phyloP scores from a whole-genome alignment of 2,113 vertebrate species.

The Chunga burmeisteri region DNA sequence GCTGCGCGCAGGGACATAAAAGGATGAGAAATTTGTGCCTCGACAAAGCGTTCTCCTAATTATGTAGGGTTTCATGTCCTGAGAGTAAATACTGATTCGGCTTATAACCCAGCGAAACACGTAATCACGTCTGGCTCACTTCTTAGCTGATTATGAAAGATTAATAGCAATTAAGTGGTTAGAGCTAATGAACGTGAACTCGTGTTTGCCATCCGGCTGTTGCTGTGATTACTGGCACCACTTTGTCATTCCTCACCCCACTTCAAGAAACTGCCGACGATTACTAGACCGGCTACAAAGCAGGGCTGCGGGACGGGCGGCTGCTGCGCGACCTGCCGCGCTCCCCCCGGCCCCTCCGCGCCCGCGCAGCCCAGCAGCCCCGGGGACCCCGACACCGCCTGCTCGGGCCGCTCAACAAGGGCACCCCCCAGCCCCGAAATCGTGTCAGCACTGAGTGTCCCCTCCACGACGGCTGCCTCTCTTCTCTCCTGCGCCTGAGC shows the following conservation, averaged over 20 bases:
- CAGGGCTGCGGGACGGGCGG: neutral
- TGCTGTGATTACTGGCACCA: neutral
- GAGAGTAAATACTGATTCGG: neutral
- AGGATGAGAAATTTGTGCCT: neutral
- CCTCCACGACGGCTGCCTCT: neutral
- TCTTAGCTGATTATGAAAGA: neutral
- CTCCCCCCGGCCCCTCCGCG: neutral
- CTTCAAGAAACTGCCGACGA: neutral
- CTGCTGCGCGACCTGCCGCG: neutral
- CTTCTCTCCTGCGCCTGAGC: neutral
- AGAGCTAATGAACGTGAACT: neutral
- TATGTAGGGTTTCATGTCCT: neutral
- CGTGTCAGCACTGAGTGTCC: neutral
- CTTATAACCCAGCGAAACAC: neutral
- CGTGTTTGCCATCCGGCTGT: neutral
- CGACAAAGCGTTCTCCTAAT: neutral
- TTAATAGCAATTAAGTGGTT: neutral
- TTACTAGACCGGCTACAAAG: neutral
- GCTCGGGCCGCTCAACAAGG: neutral
- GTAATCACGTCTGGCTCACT: neutral
- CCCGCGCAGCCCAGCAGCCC: neutral
- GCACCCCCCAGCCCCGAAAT: neutral
- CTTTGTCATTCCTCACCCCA: neutral
- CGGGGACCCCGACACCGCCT: fast-evolving
- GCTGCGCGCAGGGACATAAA: neutral